Percentiles rank a stretch among this genome's conserved stretches.
phyloP scores from a whole-genome alignment of 2,888 invertebrate species.

The Smittia aterrima region DNA sequence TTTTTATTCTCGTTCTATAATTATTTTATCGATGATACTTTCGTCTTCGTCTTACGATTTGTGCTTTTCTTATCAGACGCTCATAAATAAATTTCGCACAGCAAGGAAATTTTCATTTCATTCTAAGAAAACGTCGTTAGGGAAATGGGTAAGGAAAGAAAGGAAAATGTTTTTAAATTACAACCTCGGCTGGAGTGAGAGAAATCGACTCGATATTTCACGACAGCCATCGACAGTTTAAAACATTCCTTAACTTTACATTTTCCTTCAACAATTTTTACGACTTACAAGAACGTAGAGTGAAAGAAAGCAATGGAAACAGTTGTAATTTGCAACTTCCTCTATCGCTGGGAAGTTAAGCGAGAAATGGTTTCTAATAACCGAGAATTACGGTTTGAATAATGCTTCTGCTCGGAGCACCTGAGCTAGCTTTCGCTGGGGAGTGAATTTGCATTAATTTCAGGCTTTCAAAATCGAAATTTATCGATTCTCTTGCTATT shows the following conservation, averaged over 20 bases:
- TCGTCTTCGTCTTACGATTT: too few species aligned
- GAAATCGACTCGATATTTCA: not conserved
- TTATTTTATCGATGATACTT: too few species aligned
- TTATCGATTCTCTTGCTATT: not conserved
- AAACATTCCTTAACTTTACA: not conserved
- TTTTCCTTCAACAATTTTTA: not conserved
- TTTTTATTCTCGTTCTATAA: too few species aligned
- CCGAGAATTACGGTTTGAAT: not conserved
- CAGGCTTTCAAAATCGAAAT: not conserved
- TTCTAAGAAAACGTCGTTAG: too few species aligned
- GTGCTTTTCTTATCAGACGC: too few species aligned
- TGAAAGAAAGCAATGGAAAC: not conserved
- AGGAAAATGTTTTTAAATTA: not conserved
- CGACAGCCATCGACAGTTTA: not conserved
- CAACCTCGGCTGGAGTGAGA: not conserved
- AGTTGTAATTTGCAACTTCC: slow-evolving; percentile 8
- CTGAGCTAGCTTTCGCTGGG: not conserved
- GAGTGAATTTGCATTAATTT: not conserved
- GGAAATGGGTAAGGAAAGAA: not conserved
- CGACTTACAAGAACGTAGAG: not conserved
- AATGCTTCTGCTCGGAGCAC: not conserved
- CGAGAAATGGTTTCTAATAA: not conserved
- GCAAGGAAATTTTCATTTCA: too few species aligned
- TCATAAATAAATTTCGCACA: too few species aligned
- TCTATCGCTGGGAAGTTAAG: not conserved